phyloP scores from a whole-genome alignment of 2,113 vertebrate genomes.

The Toxostoma redivivum region DNA sequence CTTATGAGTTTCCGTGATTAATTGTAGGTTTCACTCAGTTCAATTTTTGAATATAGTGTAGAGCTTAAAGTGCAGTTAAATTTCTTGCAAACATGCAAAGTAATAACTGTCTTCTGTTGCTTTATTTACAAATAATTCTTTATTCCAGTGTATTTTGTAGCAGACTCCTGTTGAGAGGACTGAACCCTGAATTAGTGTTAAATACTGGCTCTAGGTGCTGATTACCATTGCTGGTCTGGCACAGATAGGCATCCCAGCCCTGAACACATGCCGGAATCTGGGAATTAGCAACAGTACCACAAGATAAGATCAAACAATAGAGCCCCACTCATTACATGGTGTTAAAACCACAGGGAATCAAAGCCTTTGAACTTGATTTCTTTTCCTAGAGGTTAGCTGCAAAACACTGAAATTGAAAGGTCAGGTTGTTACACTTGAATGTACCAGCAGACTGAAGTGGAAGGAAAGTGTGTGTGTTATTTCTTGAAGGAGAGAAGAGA shows the following conservation, averaged over 20 bases:
- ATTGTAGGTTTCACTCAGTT: neutral
- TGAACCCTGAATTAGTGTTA: neutral
- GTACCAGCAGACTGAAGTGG: neutral
- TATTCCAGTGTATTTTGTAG: neutral
- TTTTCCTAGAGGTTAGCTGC: neutral
- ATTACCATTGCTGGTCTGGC: neutral
- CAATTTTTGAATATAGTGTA: neutral
- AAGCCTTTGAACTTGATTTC: neutral
- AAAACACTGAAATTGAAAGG: neutral
- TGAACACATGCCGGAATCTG: neutral
- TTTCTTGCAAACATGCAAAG: neutral
- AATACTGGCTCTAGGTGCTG: neutral
- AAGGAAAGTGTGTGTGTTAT: neutral
- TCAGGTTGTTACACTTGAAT: neutral
- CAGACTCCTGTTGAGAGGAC: neutral
- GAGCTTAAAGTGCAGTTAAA: neutral
- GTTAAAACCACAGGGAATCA: neutral
- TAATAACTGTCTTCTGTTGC: neutral
- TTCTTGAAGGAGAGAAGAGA: neutral
- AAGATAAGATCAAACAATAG: neutral
- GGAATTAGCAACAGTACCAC: neutral
- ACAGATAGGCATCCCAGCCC: neutral
- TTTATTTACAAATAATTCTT: conserved; percentile 11
- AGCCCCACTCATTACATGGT: neutral
- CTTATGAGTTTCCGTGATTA: neutral